A percentile compares a stretch with the other conserved stretches of the same genome.
phyloP scores from a whole-genome alignment of 1,140 invertebrate genomes.

The Zaprionus africanus region DNA sequence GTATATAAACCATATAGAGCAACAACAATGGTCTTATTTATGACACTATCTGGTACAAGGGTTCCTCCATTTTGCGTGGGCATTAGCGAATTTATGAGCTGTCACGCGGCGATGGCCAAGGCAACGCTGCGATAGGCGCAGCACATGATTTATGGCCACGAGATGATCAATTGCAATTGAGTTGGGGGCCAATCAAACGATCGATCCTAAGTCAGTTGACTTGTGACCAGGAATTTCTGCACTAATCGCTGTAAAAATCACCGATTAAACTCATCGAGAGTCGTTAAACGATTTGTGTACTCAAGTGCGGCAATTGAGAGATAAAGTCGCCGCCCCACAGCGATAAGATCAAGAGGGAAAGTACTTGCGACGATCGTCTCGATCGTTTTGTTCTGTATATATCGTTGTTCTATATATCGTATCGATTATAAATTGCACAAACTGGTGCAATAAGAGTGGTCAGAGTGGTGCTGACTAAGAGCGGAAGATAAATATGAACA shows the following conservation, averaged over 20 bases:
- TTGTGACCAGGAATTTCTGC: neutral
- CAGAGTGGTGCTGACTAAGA: slow-evolving; percentile 51
- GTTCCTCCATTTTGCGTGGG: slow-evolving; percentile 8
- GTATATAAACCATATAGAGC: neutral
- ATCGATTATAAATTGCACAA: slow-evolving; percentile 5
- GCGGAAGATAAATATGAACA: neutral
- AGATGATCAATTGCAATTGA: slow-evolving; percentile 65
- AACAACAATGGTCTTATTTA: neutral
- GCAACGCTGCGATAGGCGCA: neutral
- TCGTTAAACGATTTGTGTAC: slow-evolving; percentile 57
- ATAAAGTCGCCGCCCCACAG: slow-evolving; percentile 37
- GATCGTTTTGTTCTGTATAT: slow-evolving; percentile 4
- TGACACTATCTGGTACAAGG: slow-evolving; percentile 8
- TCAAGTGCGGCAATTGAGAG: slow-evolving; percentile 67
- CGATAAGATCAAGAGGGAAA: slow-evolving; percentile 30
- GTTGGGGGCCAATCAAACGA: slow-evolving; percentile 65
- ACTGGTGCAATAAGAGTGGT: slow-evolving; percentile 47
- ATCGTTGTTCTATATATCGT: neutral
- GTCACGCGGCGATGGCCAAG: slow-evolving; percentile 57
- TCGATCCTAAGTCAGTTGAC: slow-evolving; percentile 53
- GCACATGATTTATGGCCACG: slow-evolving; percentile 13
- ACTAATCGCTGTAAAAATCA: slow-evolving; percentile 60
- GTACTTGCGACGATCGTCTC: slow-evolving; percentile 16
- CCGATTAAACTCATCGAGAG: slow-evolving; percentile 55
- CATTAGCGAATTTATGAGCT: slow-evolving; percentile 44